Evolutionary conservation across 2,113 vertebrate species (phyloP).

Genomic region (Saguinus midas): DNA sequence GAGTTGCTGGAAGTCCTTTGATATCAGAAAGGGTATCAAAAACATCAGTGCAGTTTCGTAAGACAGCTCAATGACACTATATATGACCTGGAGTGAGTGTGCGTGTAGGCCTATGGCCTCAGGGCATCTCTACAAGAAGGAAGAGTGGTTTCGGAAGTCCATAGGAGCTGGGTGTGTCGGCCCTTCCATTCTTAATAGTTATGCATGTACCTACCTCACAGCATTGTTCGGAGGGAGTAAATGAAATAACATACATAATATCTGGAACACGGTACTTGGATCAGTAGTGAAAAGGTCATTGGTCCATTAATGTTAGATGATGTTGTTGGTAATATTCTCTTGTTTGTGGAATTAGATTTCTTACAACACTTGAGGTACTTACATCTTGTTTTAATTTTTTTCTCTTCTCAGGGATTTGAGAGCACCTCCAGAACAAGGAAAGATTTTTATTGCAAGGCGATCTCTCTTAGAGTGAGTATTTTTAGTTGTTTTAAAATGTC

Average conservation of each 20-base stretch:
- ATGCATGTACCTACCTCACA: neutral
- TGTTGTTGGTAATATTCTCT: neutral
- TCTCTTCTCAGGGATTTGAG: slow-evolving; percentile 83
- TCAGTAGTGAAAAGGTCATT: neutral
- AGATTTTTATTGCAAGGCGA: slow-evolving; percentile 90
- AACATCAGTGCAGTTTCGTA: neutral
- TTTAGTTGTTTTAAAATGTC: slow-evolving; percentile 38
- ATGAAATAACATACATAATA: neutral
- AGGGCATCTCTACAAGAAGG: neutral
- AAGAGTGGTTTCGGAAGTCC: neutral
- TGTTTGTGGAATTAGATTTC: neutral
- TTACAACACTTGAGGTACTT: slow-evolving; percentile 22
- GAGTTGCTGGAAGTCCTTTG: neutral
- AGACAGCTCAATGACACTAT: neutral
- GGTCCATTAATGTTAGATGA: neutral
- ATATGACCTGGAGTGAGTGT: neutral
- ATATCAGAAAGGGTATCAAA: neutral
- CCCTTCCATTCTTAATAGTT: neutral
- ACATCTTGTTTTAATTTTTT: slow-evolving; percentile 32
- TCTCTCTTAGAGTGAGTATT: slow-evolving; percentile 95
- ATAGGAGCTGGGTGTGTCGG: accelerated
- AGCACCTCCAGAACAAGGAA: slow-evolving; percentile 90
- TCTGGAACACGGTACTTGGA: neutral
- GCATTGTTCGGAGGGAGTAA: neutral
- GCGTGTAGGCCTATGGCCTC: neutral